These are phyloP conservation scores for Aplochiton taeniatus DNA, from an alignment of 2,797 vertebrate genomes.

Conservation along the genomic window DNA sequence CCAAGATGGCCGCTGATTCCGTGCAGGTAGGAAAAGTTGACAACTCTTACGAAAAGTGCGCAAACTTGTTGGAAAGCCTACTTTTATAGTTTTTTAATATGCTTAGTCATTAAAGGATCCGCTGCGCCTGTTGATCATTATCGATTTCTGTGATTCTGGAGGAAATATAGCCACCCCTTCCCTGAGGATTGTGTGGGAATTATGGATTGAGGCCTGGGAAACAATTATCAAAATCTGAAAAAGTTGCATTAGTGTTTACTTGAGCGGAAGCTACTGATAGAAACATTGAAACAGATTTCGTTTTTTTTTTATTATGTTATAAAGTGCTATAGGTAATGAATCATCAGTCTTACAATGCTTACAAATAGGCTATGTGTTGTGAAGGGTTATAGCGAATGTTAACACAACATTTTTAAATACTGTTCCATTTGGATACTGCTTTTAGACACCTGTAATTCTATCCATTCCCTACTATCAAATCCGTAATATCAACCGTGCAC, in stretches of 20 bases:
- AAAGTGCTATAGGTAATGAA: too few species aligned
- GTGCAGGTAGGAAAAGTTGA: conserved; percentile 85
- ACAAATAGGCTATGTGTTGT: too few species aligned
- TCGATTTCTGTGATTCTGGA: background rate
- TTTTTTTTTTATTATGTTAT: fast-evolving
- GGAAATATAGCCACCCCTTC: conserved; percentile 32
- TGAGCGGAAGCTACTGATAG: background rate
- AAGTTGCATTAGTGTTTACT: background rate
- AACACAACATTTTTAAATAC: too few species aligned
- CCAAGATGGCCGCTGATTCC: conserved; percentile 84
- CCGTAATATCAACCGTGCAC: too few species aligned
- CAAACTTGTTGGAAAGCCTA: conserved; percentile 43
- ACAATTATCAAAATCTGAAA: conserved; percentile 61
- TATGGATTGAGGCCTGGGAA: conserved; percentile 77
- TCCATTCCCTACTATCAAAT: too few species aligned
- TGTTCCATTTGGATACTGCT: too few species aligned
- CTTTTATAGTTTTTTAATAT: conserved; percentile 14
- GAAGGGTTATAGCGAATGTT: too few species aligned
- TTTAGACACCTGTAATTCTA: too few species aligned
- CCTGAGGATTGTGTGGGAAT: conserved; percentile 59
- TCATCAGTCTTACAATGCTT: too few species aligned
- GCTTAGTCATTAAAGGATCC: background rate
- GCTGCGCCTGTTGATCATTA: background rate
- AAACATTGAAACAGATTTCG: background rate
- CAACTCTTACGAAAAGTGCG: conserved; percentile 73